Base-by-base conservation (phyloP, 92 coral and sea anemone species). In the Pocillopora meandrina region DNA sequence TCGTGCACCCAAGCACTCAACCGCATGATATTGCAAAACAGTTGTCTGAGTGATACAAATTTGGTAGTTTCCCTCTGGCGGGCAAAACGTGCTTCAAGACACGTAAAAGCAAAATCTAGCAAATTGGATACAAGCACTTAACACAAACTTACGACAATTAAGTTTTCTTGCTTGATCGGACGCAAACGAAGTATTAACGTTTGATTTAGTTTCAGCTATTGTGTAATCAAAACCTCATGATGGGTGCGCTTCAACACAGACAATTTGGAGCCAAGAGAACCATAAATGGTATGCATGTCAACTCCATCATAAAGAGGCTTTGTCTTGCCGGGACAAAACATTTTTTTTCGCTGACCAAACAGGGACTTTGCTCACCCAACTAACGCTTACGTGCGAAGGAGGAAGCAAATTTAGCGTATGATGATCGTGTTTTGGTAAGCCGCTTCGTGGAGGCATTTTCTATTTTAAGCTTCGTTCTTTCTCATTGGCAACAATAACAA, bases 181-280 rank as follows among this genome's bases (percentile, higher is more conserved):
- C 52, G 63, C 35, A 19, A 36, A 13, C 73, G 21, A 2, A 4
- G 66, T 66, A 10, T 61, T 71, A 70, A 58, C 68, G 59, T n/a
- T 70, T 23, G 85, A 23, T 33, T 60, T 76, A n/a, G 47, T 71
- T 71, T 81, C 33, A 57, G 78, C 61, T 81, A 81, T 81, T 81
- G 20, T 58, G 35, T 70, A 56, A 55, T 55, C 74, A 20, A 33
- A 70, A 70, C 74, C 74, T 69, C 70, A 56, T 16, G 31, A 68
- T 82, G 71, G 86, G 80, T 63, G 86, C 63, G 64, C 62, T 71
- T 52, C 23, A 65, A 74, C 71, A 60, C 55, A 83, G 86, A 83
- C 86, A 47, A 31, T 5, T 72, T n/a, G 86, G 86, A 71, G 86
- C 86, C 86, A 17, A 6, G 23, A 56, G 63, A 80, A 80, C 67